phyloP scores from a whole-genome alignment of 2,888 invertebrate genomes.

The Camptogramma bilineatum region DNA sequence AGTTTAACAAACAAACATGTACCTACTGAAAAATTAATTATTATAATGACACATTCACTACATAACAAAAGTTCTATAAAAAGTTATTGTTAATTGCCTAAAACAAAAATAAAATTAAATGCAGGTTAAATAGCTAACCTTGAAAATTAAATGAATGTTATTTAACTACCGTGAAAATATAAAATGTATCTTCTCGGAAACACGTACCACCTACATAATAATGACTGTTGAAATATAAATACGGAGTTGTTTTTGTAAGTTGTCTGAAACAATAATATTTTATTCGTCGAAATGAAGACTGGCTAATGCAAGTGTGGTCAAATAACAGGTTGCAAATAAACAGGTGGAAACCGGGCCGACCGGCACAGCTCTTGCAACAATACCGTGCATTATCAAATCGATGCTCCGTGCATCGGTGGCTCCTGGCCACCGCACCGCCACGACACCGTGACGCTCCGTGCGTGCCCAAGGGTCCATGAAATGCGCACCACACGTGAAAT shows the following conservation, averaged over 20 bases:
- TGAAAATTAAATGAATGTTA: constrained; percentile 33
- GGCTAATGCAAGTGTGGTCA: constrained; percentile 46
- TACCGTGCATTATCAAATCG: constrained; percentile 71
- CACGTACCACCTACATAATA: constrained; percentile 21
- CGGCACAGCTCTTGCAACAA: constrained; percentile 32
- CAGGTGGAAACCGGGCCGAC: constrained; percentile 48
- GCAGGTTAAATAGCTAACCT: constrained; percentile 28
- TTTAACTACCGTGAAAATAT: constrained; percentile 37
- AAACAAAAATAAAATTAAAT: constrained; percentile 17
- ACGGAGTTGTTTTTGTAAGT: constrained; percentile 35
- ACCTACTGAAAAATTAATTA: no score
- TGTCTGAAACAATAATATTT: constrained; percentile 36
- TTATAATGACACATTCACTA: no score
- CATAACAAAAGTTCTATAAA: neutral
- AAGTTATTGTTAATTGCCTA: neutral
- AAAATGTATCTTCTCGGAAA: constrained; percentile 35
- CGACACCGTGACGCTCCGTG: constrained; percentile 61
- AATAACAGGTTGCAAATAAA: constrained; percentile 61
- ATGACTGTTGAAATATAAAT: constrained; percentile 30
- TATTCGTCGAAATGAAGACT: constrained; percentile 44
- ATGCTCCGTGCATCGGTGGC: constrained; percentile 66
- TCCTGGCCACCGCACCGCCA: constrained; percentile 46
- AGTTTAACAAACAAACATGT: no score
- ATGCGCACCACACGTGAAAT: constrained; percentile 55
- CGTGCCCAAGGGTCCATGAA: constrained; percentile 76